phyloP scores from a whole-genome alignment of 2,113 vertebrate genomes.

The Tetrao urogallus region DNA sequence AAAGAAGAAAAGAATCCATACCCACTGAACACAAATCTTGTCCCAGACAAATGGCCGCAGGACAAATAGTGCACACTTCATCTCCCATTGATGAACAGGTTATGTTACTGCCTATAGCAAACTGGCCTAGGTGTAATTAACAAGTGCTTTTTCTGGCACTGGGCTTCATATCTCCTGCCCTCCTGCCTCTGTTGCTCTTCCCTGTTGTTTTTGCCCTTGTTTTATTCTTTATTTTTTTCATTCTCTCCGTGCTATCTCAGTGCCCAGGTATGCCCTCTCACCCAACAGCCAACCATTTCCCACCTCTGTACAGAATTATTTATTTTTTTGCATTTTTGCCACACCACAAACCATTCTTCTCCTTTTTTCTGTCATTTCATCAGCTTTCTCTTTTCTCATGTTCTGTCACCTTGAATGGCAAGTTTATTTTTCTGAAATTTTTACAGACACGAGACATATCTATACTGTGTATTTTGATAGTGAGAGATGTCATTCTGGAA shows the following conservation, averaged over 20 bases:
- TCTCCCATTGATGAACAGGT: background rate
- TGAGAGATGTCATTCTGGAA: background rate
- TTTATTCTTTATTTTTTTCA: background rate
- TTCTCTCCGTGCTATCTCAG: background rate
- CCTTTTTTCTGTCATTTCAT: background rate
- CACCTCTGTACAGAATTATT: background rate
- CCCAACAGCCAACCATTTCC: background rate
- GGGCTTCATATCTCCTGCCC: background rate
- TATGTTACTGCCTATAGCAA: background rate
- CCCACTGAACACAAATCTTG: conserved; percentile 21
- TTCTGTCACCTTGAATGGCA: background rate
- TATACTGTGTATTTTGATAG: conserved; percentile 20
- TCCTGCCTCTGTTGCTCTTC: background rate
- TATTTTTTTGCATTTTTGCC: fast-evolving
- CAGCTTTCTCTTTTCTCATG: background rate
- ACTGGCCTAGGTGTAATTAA: conserved; percentile 37
- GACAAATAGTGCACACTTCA: conserved; percentile 42
- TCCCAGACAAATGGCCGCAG: conserved; percentile 29
- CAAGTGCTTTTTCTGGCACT: conserved; percentile 11
- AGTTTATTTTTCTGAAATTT: conserved; percentile 34
- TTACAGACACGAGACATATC: background rate
- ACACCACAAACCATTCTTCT: background rate
- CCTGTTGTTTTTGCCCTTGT: background rate
- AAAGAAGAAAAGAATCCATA: conserved; percentile 42
- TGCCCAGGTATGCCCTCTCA: background rate